phyloP scores from a whole-genome alignment of 2,888 invertebrate genomes.

The Harmothoe impar region DNA sequence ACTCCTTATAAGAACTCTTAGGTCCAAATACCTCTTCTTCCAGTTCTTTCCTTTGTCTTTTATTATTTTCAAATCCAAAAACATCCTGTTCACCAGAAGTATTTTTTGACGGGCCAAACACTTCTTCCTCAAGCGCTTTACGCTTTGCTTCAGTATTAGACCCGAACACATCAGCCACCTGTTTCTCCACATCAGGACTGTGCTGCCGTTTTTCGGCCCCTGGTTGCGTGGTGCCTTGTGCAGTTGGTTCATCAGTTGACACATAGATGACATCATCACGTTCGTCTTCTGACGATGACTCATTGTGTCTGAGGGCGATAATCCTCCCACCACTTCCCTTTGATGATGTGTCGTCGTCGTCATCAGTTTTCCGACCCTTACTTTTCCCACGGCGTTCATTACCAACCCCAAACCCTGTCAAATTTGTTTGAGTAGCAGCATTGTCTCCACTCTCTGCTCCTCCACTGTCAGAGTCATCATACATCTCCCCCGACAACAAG shows the following conservation, averaged over 20 bases:
- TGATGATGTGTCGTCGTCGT: neutral
- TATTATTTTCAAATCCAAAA: neutral
- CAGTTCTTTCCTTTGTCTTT: slow-evolving; percentile 20
- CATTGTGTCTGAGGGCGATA: neutral
- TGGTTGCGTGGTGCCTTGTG: neutral
- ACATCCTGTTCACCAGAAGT: neutral
- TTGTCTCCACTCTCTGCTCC: neutral
- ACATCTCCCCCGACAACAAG: neutral
- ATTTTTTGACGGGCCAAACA: slow-evolving; percentile 16
- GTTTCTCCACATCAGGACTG: neutral
- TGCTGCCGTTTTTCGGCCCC: neutral
- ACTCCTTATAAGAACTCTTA: neutral
- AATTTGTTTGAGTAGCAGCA: neutral
- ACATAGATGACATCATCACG: neutral
- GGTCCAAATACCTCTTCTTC: slow-evolving; percentile 47
- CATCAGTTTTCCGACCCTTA: neutral
- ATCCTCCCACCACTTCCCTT: slow-evolving; percentile 27
- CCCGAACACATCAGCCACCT: neutral
- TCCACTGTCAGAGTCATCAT: neutral
- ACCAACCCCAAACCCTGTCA: neutral
- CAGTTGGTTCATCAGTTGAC: neutral
- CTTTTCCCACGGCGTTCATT: neutral
- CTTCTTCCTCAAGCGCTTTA: slow-evolving; percentile 18
- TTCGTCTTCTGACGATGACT: slow-evolving; percentile 37
- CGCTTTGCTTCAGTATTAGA: neutral